A percentile compares a stretch with the other conserved stretches of the same genome.
phyloP scores from a whole-genome alignment of 2,888 invertebrate species.

The Cephonodes hylas region DNA sequence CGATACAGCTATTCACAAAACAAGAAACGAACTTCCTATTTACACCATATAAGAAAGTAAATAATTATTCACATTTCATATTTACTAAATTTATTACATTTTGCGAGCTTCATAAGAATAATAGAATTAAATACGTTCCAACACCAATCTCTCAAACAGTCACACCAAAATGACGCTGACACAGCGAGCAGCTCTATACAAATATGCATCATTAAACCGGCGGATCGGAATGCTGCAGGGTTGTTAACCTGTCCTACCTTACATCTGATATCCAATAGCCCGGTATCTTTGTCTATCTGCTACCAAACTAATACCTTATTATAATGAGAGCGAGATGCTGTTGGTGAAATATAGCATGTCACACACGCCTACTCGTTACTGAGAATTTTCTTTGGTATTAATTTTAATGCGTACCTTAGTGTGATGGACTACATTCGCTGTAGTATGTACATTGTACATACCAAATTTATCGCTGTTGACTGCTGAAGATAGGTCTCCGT shows the following conservation, averaged over 20 bases:
- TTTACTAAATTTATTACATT: no score
- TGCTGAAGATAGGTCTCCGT: no score
- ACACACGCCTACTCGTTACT: conserved; percentile 25
- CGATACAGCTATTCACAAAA: no score
- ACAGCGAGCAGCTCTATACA: conserved; percentile 49
- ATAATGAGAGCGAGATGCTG: conserved; percentile 52
- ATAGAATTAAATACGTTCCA: neutral
- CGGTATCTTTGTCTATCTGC: conserved; percentile 67
- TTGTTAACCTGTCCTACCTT: conserved; percentile 70
- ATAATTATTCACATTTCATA: no score
- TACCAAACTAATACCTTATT: conserved; percentile 57
- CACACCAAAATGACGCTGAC: neutral
- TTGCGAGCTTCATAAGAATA: neutral
- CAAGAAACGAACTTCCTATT: no score
- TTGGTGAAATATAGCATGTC: conserved; percentile 47
- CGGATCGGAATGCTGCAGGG: conserved; percentile 65
- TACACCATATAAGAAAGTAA: no score
- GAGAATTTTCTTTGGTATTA: neutral
- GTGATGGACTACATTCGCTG: neutral
- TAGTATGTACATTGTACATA: no score
- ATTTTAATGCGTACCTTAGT: neutral
- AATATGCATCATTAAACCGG: conserved; percentile 56
- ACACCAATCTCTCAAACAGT: neutral
- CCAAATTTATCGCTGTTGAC: no score
- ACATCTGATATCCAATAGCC: conserved; percentile 71